phyloP scores from a whole-genome alignment of 2,888 invertebrate genomes.

The Polia nebulosa region DNA sequence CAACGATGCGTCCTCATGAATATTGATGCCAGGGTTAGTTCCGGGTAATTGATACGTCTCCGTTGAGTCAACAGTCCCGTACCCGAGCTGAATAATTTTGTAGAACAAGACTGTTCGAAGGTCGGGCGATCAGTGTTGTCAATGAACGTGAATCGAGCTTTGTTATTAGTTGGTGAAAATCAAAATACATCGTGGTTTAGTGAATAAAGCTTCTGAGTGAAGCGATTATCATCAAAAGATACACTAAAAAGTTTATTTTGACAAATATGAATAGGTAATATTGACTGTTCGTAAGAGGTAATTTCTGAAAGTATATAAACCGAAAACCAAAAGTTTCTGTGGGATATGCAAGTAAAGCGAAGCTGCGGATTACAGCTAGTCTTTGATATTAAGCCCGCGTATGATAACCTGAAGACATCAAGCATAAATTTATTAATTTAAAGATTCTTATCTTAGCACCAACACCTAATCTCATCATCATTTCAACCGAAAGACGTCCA shows the following conservation, averaged over 20 bases:
- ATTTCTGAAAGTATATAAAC: no score
- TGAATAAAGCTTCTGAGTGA: neutral
- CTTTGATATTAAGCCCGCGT: no score
- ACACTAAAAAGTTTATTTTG: no score
- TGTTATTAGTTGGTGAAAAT: neutral
- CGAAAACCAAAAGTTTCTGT: no score
- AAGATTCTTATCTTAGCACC: neutral
- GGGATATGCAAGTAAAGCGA: no score
- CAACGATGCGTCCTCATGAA: constrained; percentile 35
- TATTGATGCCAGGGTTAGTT: constrained; percentile 49
- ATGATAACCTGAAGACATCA: no score
- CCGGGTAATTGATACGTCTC: constrained; percentile 52
- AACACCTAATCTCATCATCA: neutral
- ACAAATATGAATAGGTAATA: no score
- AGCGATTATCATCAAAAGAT: no score
- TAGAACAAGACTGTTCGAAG: constrained; percentile 16
- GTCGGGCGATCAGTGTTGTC: neutral
- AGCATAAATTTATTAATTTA: no score
- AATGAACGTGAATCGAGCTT: neutral
- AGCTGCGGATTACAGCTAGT: no score
- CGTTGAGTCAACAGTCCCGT: constrained; percentile 20
- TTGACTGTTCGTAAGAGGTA: no score
- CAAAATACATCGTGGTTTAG: neutral
- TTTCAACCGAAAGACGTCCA: no score
- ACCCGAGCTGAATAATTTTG: constrained; percentile 41